Conservation (phyloP, 2,113 vertebrate species). For the Sula dactylatra region DNA sequence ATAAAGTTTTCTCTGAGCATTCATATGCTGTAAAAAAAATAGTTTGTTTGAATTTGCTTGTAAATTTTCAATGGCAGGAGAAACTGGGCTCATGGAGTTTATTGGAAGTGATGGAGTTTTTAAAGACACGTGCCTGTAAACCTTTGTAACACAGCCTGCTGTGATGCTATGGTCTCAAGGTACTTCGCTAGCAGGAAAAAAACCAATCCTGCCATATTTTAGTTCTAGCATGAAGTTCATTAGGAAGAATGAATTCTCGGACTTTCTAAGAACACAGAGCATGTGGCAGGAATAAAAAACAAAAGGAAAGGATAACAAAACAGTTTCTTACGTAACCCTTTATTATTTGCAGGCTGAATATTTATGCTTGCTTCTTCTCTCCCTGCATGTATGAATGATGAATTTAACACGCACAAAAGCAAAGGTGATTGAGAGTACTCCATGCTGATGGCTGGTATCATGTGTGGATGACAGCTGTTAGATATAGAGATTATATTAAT, state of each 20-base stretch:
- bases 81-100: not conserved
- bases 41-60: not conserved
- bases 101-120: not conserved
- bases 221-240: not conserved
- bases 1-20: not conserved
- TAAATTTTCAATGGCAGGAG: not conserved
- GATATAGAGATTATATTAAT: not conserved
- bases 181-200: not conserved
- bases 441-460: slow-evolving; percentile 27
- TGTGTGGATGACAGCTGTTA: slow-evolving; percentile 40
- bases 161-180: not conserved
- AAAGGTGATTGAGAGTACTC: slow-evolving; percentile 41
- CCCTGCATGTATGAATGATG: slow-evolving; percentile 1
- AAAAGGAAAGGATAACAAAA: not conserved
- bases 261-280: not conserved
- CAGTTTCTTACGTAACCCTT: slow-evolving; percentile 12
- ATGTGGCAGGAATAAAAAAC: not conserved
- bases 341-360: slow-evolving; percentile 29
- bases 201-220: not conserved
- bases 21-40: not conserved
- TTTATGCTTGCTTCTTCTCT: not conserved
- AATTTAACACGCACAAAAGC: slow-evolving; percentile 56
- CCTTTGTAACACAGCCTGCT: not conserved
- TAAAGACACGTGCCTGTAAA: not conserved
- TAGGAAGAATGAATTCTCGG: slow-evolving; percentile 14